Conservation (phyloP, 2,113 vertebrate genomes). For the Cyprinodon tularosa region DNA sequence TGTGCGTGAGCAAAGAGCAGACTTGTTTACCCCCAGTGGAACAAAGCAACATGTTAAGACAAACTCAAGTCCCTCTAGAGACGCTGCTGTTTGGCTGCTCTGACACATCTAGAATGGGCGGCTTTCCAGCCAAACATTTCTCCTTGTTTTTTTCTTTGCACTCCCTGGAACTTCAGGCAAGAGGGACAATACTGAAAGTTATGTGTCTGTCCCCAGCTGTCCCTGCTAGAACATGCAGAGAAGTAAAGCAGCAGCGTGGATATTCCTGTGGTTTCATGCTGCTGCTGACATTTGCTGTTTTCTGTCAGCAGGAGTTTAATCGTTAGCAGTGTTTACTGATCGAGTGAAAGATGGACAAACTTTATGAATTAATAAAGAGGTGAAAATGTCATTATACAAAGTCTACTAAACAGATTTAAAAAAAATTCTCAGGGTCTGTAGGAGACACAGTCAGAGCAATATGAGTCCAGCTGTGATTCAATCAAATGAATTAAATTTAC, state of each 20-base stretch:
- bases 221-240: slow-evolving; percentile 14
- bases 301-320: slow-evolving; percentile 44
- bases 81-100: neutral
- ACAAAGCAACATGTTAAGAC: slow-evolving; percentile 20
- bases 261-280: slow-evolving; percentile 56
- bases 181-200: slow-evolving; percentile 14
- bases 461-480: neutral
- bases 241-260: slow-evolving; percentile 32
- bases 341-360: slow-evolving; percentile 36
- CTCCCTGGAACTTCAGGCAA: slow-evolving; percentile 3
- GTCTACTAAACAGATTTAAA: neutral
- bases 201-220: slow-evolving; percentile 13
- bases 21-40: slow-evolving; percentile 22
- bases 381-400: slow-evolving; percentile 44
- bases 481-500: neutral
- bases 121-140: slow-evolving; percentile 2
- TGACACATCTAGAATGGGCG: neutral
- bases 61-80: slow-evolving; percentile 37
- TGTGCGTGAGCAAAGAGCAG: slow-evolving; percentile 12
- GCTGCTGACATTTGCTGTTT: slow-evolving; percentile 64
- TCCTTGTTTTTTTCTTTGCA: neutral
- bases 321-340: slow-evolving; percentile 52
- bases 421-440: neutral
- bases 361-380: slow-evolving; percentile 62
- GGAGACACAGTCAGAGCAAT: neutral